Evolutionary conservation across 2,888 invertebrate species (phyloP), one percentile per base, ranked within the genome.

Genomic region (Gisinianus flammeolus): DNA sequence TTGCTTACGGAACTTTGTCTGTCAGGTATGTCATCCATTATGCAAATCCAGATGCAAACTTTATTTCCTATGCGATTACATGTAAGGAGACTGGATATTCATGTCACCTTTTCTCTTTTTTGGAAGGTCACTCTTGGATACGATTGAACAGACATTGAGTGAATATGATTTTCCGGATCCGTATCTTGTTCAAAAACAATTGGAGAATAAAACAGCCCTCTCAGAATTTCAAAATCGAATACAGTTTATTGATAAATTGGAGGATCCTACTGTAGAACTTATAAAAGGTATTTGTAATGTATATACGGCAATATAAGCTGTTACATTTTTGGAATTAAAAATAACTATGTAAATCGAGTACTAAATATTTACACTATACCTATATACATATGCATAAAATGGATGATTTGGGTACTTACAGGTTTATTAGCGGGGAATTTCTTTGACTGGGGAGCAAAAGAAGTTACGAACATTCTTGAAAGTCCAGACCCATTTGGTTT

Each of bases 371-470:
- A n/a, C n/a, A n/a, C n/a, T n/a, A n/a, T n/a, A n/a, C n/a, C n/a
- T n/a, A n/a, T n/a, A n/a, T n/a, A n/a, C n/a, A n/a, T n/a, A 24
- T 2, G 19, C 30, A n/a, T 67, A 30, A 31, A 30, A 24, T 56
- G 52, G 1, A 52, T 26, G 6, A 8, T 52, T 69, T 67, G 12
- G 2, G 6, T 31, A 31, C 10, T 67, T 31, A 8, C 6, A 86
- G 90, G 90, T n/a, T 86, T 91, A 58, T 86, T 92, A 56, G 89
- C 90, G 86, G 96, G 97, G 28, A 98, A 98, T 87, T 95, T 98
- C 88, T 98, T 98, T 89, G 98, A 98, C 87, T 97, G 97, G 96
- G 98, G 98, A 74, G 97, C 98, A 1, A 93, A 93, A 87, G 96
- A 95, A 86, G 94, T 96, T 2, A 92, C 93, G 24, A 90, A 91